A percentile compares a stretch with the other conserved stretches of the same genome.
phyloP scores from a whole-genome alignment of 2,888 invertebrate species.

The Eristalis tenax region DNA sequence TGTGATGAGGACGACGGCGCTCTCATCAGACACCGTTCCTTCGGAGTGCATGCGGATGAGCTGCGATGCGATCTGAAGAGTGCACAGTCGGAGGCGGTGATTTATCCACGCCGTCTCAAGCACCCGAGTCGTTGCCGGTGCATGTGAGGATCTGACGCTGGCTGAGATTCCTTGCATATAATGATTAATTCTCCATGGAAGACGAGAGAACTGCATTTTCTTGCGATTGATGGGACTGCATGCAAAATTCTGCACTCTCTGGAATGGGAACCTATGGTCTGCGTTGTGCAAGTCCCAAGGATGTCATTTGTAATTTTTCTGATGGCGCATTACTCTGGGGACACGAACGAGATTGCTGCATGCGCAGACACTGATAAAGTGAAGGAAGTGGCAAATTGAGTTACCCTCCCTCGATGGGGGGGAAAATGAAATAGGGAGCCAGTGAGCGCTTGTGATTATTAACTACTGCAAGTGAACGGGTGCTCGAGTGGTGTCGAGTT shows the following conservation, averaged over 20 bases:
- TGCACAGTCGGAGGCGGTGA: slow-evolving; percentile 8
- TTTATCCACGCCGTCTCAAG: slow-evolving; percentile 16
- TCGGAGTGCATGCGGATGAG: slow-evolving; percentile 4
- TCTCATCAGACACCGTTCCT: neutral
- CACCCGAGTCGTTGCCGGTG: neutral
- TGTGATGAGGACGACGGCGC: neutral
- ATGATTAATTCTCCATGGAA: slow-evolving; percentile 22
- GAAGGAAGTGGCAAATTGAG: neutral
- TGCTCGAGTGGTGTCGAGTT: too few relatives aligned
- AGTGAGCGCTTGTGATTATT: neutral
- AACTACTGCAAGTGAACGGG: too few relatives aligned
- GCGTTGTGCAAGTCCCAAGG: neutral
- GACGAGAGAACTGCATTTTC: neutral
- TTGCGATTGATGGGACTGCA: neutral
- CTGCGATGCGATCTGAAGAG: neutral
- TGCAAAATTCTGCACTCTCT: neutral
- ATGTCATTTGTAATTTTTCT: slow-evolving; percentile 5
- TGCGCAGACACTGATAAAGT: neutral
- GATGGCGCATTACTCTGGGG: neutral
- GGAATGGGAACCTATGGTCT: neutral
- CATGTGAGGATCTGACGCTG: neutral
- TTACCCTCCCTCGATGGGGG: neutral
- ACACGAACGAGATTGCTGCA: slow-evolving; percentile 2
- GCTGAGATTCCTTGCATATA: slow-evolving; percentile 18
- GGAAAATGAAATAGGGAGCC: neutral